Conservation (phyloP, 2,888 invertebrate species). For the Erebia epiphron region DNA sequence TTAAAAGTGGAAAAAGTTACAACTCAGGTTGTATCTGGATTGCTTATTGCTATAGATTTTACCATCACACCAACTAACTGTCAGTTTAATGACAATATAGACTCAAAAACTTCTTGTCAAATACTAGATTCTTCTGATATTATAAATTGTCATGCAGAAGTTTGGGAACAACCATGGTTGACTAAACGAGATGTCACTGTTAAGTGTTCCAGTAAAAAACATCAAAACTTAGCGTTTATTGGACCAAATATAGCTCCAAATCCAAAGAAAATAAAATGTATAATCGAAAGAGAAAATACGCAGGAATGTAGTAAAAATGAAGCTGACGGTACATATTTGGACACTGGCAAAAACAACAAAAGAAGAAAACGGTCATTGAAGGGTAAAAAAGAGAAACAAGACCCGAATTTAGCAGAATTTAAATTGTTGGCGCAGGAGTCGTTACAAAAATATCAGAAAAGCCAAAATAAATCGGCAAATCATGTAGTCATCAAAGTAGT, state of each 20-base stretch:
- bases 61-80: slow-evolving; percentile 50
- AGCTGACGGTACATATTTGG: not conserved
- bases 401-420: slow-evolving; percentile 46
- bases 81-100: slow-evolving; percentile 30
- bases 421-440: slow-evolving; percentile 53
- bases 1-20: slow-evolving; percentile 52
- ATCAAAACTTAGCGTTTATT: not conserved
- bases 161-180: slow-evolving; percentile 50
- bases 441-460: slow-evolving; percentile 47
- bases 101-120: not conserved
- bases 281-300: not conserved
- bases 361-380: slow-evolving; percentile 37
- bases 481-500: slow-evolving; percentile 53
- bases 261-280: not conserved
- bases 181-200: slow-evolving; percentile 47
- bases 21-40: slow-evolving; percentile 51
- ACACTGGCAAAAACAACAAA: slow-evolving; percentile 8
- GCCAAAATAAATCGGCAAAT: slow-evolving; percentile 33
- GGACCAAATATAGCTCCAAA: not conserved
- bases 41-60: slow-evolving; percentile 51
- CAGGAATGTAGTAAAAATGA: not conserved
- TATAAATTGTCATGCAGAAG: slow-evolving; percentile 53
- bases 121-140: slow-evolving; percentile 47
- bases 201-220: slow-evolving; percentile 36
- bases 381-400: slow-evolving; percentile 39